Evolutionary conservation across 2,113 vertebrate species (phyloP), one percentile per base, ranked within the genome.

Genomic region (Ceratotherium simum): DNA sequence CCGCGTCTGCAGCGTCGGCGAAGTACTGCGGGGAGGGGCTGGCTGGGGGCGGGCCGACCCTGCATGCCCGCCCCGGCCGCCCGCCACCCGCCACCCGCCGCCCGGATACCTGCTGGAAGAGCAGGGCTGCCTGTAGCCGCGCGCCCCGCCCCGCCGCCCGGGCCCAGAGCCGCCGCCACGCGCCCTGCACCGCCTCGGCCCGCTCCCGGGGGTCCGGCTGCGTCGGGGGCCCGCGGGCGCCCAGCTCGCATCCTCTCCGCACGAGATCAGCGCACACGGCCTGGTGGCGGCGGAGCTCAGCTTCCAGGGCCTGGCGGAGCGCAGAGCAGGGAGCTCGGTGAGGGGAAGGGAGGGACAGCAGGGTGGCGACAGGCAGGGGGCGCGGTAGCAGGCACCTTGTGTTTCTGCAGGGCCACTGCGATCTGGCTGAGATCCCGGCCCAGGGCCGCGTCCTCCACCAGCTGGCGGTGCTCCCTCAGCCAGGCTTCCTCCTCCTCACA

Each of bases 401-500:
- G 99, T 73, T 99, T 99, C 96, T 99, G 99, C 86, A 99, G 98
- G 25, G 99, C 98, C 36, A 98, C 95, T 93, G 98, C 91, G 95
- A 99, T 99, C 96, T 99, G 99, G 97, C 76, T 98, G 92, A 99
- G 98, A 96, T 99, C 99, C 75, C 98, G 98, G 42, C 99, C 99
- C 20, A 98, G 98, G 12, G 97, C 97, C 16, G 96, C 96, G 0
- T 91, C 98, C 95, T 99, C 99, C 95, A 99, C 96, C 58, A 98
- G 92, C 95, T 99, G 96, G 98, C 98, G 98, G 78, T 96, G 98
- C 60, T 99, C 99, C 72, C 97, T 98, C 70, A 99, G 94, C 99
- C 99, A 99, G 0, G 96, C 97, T 98, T 99, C 99, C 90, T 99
- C 97, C 81, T 99, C 99, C 92, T 99, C 99, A 96, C 99, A 99